A percentile compares a stretch with the other conserved stretches of the same genome.
phyloP scores from a whole-genome alignment of 1,140 invertebrate genomes.

The Conus ventricosus region DNA sequence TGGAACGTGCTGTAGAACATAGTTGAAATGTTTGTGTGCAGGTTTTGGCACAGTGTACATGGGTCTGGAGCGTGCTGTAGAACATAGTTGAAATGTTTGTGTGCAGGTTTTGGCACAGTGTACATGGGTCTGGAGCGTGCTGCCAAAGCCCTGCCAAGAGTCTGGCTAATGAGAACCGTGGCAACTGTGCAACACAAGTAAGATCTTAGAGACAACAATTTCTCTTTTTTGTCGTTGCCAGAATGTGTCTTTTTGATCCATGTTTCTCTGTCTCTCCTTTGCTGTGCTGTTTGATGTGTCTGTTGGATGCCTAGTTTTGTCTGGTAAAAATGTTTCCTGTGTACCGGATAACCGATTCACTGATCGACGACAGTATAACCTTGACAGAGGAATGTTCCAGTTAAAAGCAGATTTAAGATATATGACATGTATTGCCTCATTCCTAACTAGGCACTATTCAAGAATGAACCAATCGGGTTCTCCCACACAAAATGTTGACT shows the following conservation, averaged over 20 bases:
- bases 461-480: no score
- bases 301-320: no score
- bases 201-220: constrained; percentile 36
- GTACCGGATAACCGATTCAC: no score
- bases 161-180: constrained; percentile 83
- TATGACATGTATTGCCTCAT: no score
- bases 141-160: constrained; percentile 80
- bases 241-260: background rate
- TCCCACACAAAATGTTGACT: no score
- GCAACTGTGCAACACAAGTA: constrained; percentile 83
- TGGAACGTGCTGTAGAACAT: constrained; percentile 79
- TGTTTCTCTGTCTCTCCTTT: no score
- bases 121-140: constrained; percentile 82
- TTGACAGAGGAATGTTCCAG: no score
- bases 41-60: constrained; percentile 82
- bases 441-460: no score
- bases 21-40: constrained; percentile 44
- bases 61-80: constrained; percentile 80
- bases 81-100: constrained; percentile 5
- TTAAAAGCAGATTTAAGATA: no score
- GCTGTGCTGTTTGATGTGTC: no score
- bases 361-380: no score
- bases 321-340: no score
- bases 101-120: constrained; percentile 80
- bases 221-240: background rate